phyloP scores from a whole-genome alignment of 2,888 invertebrate species.

The Incurvaria masculella region DNA sequence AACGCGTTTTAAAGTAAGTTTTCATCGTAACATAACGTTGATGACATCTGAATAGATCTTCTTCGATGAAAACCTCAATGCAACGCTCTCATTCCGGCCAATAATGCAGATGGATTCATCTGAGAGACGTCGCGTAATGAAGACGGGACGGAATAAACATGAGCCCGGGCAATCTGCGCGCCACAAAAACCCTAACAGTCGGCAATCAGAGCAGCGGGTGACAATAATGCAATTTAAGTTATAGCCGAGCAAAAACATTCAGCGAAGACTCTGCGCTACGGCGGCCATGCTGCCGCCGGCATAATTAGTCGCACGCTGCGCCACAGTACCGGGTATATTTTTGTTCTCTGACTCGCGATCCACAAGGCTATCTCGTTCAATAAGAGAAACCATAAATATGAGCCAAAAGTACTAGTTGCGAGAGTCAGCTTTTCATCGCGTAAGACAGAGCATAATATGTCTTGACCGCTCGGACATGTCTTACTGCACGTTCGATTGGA shows the following conservation, averaged over 20 bases:
- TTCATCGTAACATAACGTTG: too few relatives aligned
- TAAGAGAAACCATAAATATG: too few relatives aligned
- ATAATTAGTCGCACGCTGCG: slow-evolving; percentile 50
- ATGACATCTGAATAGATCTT: too few relatives aligned
- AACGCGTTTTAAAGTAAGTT: too few relatives aligned
- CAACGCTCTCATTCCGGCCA: background rate
- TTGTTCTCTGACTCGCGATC: too few relatives aligned
- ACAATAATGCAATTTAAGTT: slow-evolving; percentile 55
- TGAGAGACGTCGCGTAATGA: slow-evolving; percentile 3
- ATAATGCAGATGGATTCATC: background rate
- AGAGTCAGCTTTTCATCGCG: too few relatives aligned
- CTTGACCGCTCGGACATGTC: too few relatives aligned
- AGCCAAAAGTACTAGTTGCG: too few relatives aligned
- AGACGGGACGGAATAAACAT: slow-evolving; percentile 20
- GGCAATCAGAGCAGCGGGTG: slow-evolving; percentile 37
- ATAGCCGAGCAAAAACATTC: slow-evolving; percentile 44
- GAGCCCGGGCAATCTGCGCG: slow-evolving; percentile 18
- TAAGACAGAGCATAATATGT: too few relatives aligned
- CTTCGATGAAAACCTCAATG: background rate
- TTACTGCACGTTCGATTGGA: too few relatives aligned
- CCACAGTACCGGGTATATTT: slow-evolving; percentile 1
- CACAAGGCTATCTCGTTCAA: too few relatives aligned
- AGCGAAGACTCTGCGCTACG: slow-evolving; percentile 29
- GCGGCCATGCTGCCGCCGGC: slow-evolving; percentile 20
- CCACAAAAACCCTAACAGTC: slow-evolving; percentile 26